Conservation (phyloP, 2,113 vertebrate species). For the Orthochromis indermauri region DNA sequence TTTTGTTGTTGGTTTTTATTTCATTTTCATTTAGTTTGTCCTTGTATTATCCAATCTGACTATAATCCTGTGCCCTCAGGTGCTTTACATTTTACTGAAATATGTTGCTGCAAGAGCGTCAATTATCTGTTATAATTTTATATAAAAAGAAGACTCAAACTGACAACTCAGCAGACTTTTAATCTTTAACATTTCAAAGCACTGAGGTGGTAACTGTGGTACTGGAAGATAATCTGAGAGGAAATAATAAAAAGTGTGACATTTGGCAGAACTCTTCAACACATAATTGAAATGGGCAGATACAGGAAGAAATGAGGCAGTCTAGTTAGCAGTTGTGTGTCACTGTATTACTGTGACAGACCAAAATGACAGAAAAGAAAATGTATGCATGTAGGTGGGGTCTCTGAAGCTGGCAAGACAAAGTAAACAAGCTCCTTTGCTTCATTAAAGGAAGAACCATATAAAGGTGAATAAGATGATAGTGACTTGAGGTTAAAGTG, state of each 20-base stretch:
- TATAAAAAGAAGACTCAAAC: background rate
- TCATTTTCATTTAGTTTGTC: background rate
- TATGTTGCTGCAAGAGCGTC: background rate
- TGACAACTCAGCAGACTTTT: background rate
- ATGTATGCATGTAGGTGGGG: background rate
- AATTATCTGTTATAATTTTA: background rate
- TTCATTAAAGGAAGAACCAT: background rate
- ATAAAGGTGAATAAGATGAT: background rate
- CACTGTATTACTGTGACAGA: background rate
- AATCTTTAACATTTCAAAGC: background rate
- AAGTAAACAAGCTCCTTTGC: background rate
- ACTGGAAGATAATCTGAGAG: background rate
- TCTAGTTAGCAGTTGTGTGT: background rate
- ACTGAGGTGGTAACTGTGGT: background rate
- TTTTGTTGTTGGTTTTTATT: background rate
- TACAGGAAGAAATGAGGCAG: background rate
- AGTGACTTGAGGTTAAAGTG: background rate
- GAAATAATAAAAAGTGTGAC: background rate
- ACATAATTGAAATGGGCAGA: background rate
- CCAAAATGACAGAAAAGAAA: background rate
- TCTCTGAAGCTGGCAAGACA: background rate
- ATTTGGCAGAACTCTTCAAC: background rate
- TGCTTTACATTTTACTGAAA: background rate
- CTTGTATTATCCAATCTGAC: background rate
- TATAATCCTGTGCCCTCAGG: background rate